Evolutionary conservation across 2,888 invertebrate species (phyloP).

Genomic region (Lutraria lutraria): DNA sequence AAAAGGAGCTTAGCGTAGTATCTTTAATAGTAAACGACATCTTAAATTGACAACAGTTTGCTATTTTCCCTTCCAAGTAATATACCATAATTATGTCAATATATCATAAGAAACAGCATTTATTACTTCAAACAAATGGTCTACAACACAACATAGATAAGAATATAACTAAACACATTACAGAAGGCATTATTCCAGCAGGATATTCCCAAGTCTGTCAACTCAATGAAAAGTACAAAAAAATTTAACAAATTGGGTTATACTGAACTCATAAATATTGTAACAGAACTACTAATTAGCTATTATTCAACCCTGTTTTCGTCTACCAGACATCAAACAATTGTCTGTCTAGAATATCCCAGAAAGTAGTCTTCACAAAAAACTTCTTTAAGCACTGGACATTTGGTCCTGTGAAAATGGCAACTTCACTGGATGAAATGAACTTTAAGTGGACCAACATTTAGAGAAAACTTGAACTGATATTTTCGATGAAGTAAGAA

Average conservation of each 20-base stretch:
- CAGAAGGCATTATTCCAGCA: background rate
- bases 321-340: background rate
- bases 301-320: background rate
- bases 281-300: background rate
- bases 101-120: background rate
- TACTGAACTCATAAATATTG: constrained; percentile 3
- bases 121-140: background rate
- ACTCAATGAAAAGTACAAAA: background rate
- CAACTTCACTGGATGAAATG: too few species aligned
- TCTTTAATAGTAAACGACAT: background rate
- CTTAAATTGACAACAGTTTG: background rate
- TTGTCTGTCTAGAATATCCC: background rate
- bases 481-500: too few species aligned
- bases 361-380: background rate
- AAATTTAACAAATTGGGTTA: constrained; percentile 19
- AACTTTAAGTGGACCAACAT: too few species aligned
- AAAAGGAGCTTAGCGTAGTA: background rate
- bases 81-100: background rate
- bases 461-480: too few species aligned
- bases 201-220: background rate
- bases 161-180: background rate
- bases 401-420: too few species aligned
- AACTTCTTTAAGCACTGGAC: too few species aligned
- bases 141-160: background rate
- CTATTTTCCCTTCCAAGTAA: background rate